Evolutionary conservation across 2,113 vertebrate species (phyloP), one percentile per base, ranked within the genome.

Genomic region (Hemibagrus wyckioides): DNA sequence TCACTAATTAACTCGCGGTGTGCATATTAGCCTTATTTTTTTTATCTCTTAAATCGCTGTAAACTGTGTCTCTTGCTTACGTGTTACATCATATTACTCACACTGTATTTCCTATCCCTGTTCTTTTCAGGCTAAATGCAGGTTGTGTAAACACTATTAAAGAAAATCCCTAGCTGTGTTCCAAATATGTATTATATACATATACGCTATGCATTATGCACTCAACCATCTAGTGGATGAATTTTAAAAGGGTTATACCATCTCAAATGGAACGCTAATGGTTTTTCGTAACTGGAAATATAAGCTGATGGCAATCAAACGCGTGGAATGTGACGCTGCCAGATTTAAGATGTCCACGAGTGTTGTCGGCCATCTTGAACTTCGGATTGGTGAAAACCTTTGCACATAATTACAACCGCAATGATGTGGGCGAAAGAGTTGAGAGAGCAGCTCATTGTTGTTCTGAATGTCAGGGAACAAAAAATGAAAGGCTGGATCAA

Each of bases 391-490:
- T 28, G 80, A 82, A 63, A 59, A 61, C 28, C 36, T 61, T n/a
- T 25, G 11, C 54, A 36, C 79, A 41, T 48, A 65, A 50, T 65
- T 50, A 39, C 0, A 61, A 23, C 56, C 1, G 25, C 33, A 61
- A 82, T 82, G 44, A 83, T 50, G 81, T 30, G 14, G 11, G 41
- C 65, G 57, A 83, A 65, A 48, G n/a, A n/a, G n/a, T n/a, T 30
- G 41, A 48, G 39, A 44, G 59, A 21, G 56, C 10, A 14, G 30
- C 33, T 36, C 54, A 59, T 65, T 83, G 59, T 83, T 65, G 59
- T 65, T 83, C 39, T 48, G 81, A 83, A 81, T 81, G 81, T 83
- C 81, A 83, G 28, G 9, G 81, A 48, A 83, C 33, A 83, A 83
- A 65, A 80, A 48, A 33, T 25, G 30, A 25, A 80, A 83, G n/a